Evolutionary conservation across 2,797 vertebrate species (phyloP).

Genomic region (Poliocrania exsul): DNA sequence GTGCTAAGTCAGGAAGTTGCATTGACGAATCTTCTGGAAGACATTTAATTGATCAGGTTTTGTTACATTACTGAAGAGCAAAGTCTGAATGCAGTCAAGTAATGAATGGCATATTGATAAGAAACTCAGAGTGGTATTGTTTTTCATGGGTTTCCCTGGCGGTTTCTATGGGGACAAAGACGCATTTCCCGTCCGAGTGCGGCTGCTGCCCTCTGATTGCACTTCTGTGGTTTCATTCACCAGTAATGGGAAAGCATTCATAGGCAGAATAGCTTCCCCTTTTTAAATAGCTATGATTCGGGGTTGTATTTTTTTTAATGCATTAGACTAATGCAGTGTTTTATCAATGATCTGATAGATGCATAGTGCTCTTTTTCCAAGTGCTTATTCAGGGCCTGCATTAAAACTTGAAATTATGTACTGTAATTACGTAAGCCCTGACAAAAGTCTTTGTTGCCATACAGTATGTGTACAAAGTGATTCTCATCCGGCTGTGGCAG

Average conservation of each 20-base stretch:
- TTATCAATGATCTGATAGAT: constrained; percentile 71
- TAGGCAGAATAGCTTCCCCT: constrained; percentile 72
- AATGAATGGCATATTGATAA: constrained; percentile 69
- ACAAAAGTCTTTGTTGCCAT: constrained; percentile 51
- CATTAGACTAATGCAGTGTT: constrained; percentile 71
- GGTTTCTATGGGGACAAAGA: constrained; percentile 76
- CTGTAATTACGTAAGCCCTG: constrained; percentile 52
- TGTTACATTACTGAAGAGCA: constrained; percentile 57
- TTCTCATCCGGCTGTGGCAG: constrained; percentile 33
- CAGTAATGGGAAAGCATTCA: constrained; percentile 69
- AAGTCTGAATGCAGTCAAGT: constrained; percentile 62
- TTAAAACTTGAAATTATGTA: constrained; percentile 70
- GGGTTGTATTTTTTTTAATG: constrained; percentile 51
- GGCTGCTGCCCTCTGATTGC: constrained; percentile 73
- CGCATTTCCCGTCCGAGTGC: constrained; percentile 75
- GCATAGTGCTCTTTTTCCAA: constrained; percentile 60
- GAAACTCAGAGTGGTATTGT: constrained; percentile 69
- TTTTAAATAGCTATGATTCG: constrained; percentile 61
- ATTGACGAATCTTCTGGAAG: constrained; percentile 58
- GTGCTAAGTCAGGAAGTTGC: constrained; percentile 1
- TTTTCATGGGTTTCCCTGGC: constrained; percentile 74
- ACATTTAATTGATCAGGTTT: constrained; percentile 66
- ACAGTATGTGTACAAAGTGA: constrained; percentile 34
- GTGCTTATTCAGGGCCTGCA: constrained; percentile 31
- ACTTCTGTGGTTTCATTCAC: constrained; percentile 76